Percentiles rank a stretch among this genome's conserved stretches.
Conservation (phyloP, 1,140 invertebrate genomes). For the Branchinecta lindahli region DNA sequence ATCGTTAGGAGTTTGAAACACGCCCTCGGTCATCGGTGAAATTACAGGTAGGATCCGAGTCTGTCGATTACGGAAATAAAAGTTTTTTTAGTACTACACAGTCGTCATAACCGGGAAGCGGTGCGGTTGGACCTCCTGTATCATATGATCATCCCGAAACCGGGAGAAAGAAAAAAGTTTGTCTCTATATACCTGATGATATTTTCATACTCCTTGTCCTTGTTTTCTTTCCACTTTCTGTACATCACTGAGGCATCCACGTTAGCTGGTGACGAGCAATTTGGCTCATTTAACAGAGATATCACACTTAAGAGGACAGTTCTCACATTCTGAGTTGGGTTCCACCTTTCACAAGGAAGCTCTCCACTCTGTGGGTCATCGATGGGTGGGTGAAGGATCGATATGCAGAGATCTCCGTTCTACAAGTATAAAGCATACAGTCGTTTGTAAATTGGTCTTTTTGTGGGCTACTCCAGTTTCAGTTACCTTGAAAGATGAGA, state of each 20-base stretch:
- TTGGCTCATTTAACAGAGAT: slow-evolving; percentile 95
- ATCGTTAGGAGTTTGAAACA: no score
- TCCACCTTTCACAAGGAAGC: slow-evolving; percentile 97
- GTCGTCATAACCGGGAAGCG: no score
- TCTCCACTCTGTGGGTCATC: slow-evolving; percentile 98
- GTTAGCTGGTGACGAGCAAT: slow-evolving; percentile 97
- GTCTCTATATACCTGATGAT: slow-evolving; percentile 65
- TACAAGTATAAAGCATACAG: slow-evolving; percentile 34
- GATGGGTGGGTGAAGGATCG: slow-evolving; percentile 94
- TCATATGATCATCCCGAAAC: neutral
- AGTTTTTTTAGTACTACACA: no score
- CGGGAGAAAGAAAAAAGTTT: slow-evolving; percentile 16
- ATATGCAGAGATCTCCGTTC: slow-evolving; percentile 99
- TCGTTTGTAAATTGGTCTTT: no score
- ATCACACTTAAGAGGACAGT: slow-evolving; percentile 97
- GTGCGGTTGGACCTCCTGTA: no score
- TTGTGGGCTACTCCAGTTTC: no score
- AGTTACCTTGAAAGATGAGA: no score
- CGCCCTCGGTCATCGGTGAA: no score
- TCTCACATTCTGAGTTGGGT: slow-evolving; percentile 97
- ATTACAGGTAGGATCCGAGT: no score
- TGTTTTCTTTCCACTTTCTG: slow-evolving; percentile 93
- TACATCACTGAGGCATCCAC: slow-evolving; percentile 99
- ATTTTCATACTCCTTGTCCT: slow-evolving; percentile 99
- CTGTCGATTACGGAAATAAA: no score